phyloP scores from a whole-genome alignment of 1,140 invertebrate species.

The Heliconius melpomene region DNA sequence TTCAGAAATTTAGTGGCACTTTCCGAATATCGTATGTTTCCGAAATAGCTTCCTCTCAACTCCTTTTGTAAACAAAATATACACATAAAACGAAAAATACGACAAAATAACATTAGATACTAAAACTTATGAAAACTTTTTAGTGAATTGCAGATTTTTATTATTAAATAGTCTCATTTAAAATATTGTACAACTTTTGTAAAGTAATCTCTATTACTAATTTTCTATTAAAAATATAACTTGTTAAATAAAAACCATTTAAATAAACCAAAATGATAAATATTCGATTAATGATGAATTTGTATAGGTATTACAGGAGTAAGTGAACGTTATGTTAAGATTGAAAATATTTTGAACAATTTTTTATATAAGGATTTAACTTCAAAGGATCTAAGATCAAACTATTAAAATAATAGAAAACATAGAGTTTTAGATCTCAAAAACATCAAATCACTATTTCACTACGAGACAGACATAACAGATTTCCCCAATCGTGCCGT shows the following conservation, averaged over 20 bases:
- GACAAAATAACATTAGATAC: neutral
- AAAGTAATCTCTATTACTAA: no score
- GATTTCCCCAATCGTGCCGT: conserved; percentile 58
- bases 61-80: neutral
- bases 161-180: no score
- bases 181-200: no score
- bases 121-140: no score
- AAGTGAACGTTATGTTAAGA: neutral
- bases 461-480: conserved; percentile 46
- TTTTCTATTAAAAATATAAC: no score
- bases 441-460: conserved; percentile 35
- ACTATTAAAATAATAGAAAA: conserved; percentile 15
- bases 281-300: no score
- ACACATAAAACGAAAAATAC: neutral
- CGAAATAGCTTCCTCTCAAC: neutral
- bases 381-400: neutral
- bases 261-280: no score
- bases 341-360: neutral
- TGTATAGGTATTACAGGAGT: no score
- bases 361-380: neutral
- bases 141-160: no score
- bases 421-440: conserved; percentile 4
- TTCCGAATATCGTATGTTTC: neutral
- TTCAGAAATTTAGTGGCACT: conserved; percentile 14
- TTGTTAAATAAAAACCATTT: no score